Conservation (phyloP, 2,113 vertebrate species). For the Cryptotis parvus region DNA sequence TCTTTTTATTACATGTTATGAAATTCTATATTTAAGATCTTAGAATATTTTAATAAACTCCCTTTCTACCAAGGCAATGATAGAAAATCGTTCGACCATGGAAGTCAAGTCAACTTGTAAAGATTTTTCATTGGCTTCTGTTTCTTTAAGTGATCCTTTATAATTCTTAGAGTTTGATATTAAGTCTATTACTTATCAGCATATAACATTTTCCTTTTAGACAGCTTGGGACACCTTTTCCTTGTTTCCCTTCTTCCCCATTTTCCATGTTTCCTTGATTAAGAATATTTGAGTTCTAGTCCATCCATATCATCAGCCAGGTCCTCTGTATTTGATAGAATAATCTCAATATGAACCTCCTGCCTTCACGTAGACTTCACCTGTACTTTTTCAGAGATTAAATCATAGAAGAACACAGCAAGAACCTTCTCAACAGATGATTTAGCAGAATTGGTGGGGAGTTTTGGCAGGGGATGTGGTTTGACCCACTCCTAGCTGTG, state of each 20-base stretch:
- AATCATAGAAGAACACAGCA: neutral
- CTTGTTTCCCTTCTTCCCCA: neutral
- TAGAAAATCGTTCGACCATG: neutral
- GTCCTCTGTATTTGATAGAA: neutral
- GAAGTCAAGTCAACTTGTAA: neutral
- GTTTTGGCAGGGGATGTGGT: too few species aligned
- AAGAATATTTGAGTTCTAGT: constrained; percentile 3
- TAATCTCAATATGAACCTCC: neutral
- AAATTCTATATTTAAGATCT: constrained; percentile 30
- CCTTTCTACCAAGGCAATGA: neutral
- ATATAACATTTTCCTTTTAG: neutral
- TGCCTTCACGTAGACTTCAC: neutral
- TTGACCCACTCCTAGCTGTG: too few species aligned
- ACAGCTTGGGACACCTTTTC: constrained; percentile 24
- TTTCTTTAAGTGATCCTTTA: constrained; percentile 35
- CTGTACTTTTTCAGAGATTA: neutral
- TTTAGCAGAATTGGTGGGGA: neutral
- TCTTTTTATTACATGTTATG: constrained; percentile 7
- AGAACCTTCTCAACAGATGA: neutral
- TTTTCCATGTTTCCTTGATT: constrained; percentile 31
- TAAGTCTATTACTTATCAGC: neutral
- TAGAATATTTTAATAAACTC: too few species aligned
- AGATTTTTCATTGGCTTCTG: neutral
- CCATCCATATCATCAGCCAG: neutral
- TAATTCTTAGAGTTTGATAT: neutral